These are phyloP conservation scores for Luscinia megarhynchos DNA, from an alignment of 2,797 vertebrate species.

Conservation along the genomic window DNA sequence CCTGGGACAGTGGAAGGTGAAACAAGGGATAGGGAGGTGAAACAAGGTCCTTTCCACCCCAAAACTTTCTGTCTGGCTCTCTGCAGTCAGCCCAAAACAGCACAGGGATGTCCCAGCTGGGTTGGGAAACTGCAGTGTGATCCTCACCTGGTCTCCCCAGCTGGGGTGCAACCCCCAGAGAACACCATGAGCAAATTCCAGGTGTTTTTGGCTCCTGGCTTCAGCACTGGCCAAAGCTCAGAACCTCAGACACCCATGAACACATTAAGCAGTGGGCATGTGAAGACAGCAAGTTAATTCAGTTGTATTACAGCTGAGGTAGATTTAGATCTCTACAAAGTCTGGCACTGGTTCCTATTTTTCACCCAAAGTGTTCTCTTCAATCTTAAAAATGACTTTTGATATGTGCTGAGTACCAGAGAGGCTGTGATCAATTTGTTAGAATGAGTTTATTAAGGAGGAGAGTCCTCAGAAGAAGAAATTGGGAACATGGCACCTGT, in stretches of 20 bases:
- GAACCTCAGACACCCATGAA: background rate
- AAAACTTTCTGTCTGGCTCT: background rate
- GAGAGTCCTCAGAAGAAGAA: conserved; percentile 37
- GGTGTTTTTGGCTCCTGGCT: background rate
- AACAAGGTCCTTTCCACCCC: background rate
- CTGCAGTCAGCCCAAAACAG: background rate
- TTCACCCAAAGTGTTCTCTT: conserved; percentile 29
- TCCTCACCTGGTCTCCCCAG: background rate
- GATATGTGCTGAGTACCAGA: background rate
- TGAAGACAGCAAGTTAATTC: conserved; percentile 10
- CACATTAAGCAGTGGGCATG: background rate
- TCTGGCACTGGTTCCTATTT: conserved; percentile 18
- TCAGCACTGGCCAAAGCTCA: background rate
- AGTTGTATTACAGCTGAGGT: background rate
- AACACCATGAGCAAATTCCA: background rate
- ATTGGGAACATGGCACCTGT: conserved; percentile 37
- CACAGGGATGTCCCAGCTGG: background rate
- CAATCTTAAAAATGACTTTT: conserved; percentile 44
- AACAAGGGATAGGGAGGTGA: background rate
- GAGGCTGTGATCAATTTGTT: conserved; percentile 46
- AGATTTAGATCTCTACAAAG: background rate
- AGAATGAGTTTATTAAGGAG: conserved; percentile 53
- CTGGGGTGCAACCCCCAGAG: background rate
- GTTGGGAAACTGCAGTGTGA: rapidly evolving
- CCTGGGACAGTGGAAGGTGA: background rate